Percentiles rank a stretch among this genome's conserved stretches.
These are phyloP conservation scores for Tautogolabrus adspersus DNA, from an alignment of 2,113 vertebrate genomes.

Conservation along the genomic window DNA sequence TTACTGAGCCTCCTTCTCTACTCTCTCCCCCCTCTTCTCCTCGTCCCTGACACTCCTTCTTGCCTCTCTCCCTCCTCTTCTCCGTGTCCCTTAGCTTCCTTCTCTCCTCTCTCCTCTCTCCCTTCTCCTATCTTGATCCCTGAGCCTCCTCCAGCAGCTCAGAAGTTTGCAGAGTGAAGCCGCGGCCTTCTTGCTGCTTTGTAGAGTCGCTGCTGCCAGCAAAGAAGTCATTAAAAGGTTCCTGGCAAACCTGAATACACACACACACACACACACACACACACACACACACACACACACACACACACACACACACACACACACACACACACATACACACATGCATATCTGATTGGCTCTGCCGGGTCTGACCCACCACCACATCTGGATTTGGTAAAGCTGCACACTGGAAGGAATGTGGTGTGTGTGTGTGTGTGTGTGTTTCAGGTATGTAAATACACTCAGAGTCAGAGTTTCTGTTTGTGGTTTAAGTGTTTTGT, in stretches of 20 bases:
- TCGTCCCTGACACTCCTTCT: no score
- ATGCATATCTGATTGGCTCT: neutral
- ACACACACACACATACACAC: neutral
- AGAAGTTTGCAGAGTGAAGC: conserved; percentile 38
- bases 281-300: neutral
- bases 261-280: conserved; percentile 7
- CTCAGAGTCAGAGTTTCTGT: neutral
- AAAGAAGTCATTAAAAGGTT: conserved; percentile 38
- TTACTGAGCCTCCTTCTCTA: no score
- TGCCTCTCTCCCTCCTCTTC: conserved; percentile 46
- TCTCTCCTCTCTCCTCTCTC: conserved; percentile 43
- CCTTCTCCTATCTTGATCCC: conserved; percentile 36
- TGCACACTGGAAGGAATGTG: conserved; percentile 34
- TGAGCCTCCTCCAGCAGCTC: conserved; percentile 25
- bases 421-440: neutral
- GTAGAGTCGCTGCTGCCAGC: conserved; percentile 9
- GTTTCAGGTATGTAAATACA: conserved; percentile 13
- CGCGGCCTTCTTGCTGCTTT: conserved; percentile 7
- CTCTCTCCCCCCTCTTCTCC: no score
- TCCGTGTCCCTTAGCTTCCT: neutral
- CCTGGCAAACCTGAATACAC: conserved; percentile 14
- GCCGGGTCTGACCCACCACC: conserved; percentile 34
- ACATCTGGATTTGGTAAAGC: conserved; percentile 56
- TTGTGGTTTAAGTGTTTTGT: neutral
- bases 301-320: neutral